Evolutionary conservation across 2,113 vertebrate genomes (phyloP).

Genomic region (Origma solitaria): DNA sequence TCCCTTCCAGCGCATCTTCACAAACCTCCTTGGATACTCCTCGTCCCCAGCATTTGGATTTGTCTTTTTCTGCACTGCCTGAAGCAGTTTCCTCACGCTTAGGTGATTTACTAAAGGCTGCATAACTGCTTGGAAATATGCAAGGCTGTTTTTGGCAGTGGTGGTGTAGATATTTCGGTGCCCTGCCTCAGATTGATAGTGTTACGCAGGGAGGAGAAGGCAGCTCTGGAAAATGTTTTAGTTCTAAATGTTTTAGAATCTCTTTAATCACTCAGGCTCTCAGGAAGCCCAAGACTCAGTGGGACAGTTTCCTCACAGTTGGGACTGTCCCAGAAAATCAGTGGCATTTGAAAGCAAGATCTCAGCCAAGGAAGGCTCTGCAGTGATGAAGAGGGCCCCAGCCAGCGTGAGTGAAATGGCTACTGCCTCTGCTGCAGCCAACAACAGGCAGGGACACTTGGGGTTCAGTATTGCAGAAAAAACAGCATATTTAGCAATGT

Average conservation of each 20-base stretch:
- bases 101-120: conserved; percentile 56
- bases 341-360: conserved; percentile 63
- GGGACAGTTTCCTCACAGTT: conserved; percentile 60
- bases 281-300: conserved; percentile 63
- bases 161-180: conserved; percentile 36
- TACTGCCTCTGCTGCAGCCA: neutral
- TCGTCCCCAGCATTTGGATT: neutral
- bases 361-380: neutral
- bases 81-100: conserved; percentile 2
- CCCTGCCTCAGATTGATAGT: conserved; percentile 44
- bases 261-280: conserved; percentile 71
- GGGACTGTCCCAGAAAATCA: conserved; percentile 67
- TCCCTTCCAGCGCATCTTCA: neutral
- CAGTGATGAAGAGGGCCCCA: neutral
- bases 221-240: conserved; percentile 43
- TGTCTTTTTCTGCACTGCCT: neutral
- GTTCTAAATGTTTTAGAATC: conserved; percentile 61
- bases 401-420: neutral
- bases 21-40: neutral
- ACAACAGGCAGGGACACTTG: neutral
- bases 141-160: conserved; percentile 54
- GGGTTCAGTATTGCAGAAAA: neutral
- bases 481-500: neutral
- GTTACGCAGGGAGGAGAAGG: conserved; percentile 27
- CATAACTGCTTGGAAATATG: conserved; percentile 42